These are phyloP conservation scores for Hypena proboscidalis DNA, from an alignment of 2,888 invertebrate genomes.

Conservation along the genomic window DNA sequence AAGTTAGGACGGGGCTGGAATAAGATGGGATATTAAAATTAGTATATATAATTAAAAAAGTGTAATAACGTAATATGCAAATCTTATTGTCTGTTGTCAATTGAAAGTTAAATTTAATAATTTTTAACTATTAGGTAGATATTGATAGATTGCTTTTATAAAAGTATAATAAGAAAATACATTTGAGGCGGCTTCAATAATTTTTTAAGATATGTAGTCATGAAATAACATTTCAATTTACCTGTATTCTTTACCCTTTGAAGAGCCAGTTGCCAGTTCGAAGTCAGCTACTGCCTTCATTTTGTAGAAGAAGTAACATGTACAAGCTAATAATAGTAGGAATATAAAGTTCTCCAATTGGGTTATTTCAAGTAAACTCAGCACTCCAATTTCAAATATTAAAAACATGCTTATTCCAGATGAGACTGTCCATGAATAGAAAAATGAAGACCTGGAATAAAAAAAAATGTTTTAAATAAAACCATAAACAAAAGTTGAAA, in stretches of 20 bases:
- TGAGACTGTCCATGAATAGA: constrained; percentile 90
- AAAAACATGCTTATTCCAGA: constrained; percentile 88
- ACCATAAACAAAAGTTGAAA: too few relatives aligned
- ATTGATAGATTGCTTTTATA: too few relatives aligned
- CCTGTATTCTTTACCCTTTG: constrained; percentile 80
- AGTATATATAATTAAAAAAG: too few relatives aligned
- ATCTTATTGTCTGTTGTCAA: too few relatives aligned
- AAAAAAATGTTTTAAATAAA: neutral
- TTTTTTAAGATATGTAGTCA: neutral
- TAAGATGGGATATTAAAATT: constrained; percentile 3
- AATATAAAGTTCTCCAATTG: constrained; percentile 75
- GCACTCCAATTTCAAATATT: constrained; percentile 89
- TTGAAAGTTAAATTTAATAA: too few relatives aligned
- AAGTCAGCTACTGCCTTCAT: constrained; percentile 74
- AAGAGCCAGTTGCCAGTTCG: constrained; percentile 71
- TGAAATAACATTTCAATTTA: constrained; percentile 30
- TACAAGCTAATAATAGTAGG: constrained; percentile 62
- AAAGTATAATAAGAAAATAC: too few relatives aligned
- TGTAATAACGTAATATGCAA: too few relatives aligned
- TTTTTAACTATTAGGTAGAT: too few relatives aligned
- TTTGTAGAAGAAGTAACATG: constrained; percentile 75
- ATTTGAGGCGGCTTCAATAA: too few relatives aligned
- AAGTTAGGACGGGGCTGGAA: constrained; percentile 83
- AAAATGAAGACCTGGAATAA: constrained; percentile 88
- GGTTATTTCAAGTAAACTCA: constrained; percentile 89